These are phyloP conservation scores for Cheilosia soror DNA, from an alignment of 2,888 invertebrate genomes.

Conservation along the genomic window DNA sequence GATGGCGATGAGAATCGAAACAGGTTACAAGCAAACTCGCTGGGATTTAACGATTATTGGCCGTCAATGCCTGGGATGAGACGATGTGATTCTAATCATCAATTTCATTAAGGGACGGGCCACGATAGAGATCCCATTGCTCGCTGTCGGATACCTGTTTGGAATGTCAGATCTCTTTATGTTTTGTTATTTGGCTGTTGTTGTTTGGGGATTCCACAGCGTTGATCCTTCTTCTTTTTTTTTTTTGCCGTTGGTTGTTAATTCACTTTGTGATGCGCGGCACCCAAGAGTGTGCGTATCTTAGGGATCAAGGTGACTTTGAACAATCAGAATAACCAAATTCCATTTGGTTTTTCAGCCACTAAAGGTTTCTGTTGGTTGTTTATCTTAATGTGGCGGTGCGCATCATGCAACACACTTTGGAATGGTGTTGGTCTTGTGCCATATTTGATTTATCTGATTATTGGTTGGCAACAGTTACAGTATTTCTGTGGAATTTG, in stretches of 20 bases:
- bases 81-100: constrained; percentile 52
- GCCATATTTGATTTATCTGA: constrained; percentile 62
- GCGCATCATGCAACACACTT: constrained; percentile 35
- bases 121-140: background rate
- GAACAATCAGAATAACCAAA: constrained; percentile 48
- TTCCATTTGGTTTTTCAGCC: constrained; percentile 51
- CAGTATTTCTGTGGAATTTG: background rate
- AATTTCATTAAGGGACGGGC: constrained; percentile 47
- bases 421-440: constrained; percentile 66
- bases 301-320: constrained; percentile 5
- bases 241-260: background rate
- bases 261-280: constrained; percentile 41
- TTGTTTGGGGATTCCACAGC: constrained; percentile 43
- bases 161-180: constrained; percentile 17
- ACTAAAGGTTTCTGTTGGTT: constrained; percentile 18
- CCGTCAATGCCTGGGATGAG: constrained; percentile 18
- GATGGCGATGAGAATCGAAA: constrained; percentile 44
- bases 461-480: constrained; percentile 10
- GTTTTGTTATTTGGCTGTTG: constrained; percentile 23
- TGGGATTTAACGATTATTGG: constrained; percentile 71
- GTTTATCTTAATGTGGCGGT: constrained; percentile 29
- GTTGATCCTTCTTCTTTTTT: constrained; percentile 19
- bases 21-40: constrained; percentile 37
- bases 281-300: constrained; percentile 46
- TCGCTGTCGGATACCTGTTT: constrained; percentile 47